Evolutionary conservation across 2,888 invertebrate species (phyloP), one percentile per base, ranked within the genome.

Genomic region (Saturnia pavonia): DNA sequence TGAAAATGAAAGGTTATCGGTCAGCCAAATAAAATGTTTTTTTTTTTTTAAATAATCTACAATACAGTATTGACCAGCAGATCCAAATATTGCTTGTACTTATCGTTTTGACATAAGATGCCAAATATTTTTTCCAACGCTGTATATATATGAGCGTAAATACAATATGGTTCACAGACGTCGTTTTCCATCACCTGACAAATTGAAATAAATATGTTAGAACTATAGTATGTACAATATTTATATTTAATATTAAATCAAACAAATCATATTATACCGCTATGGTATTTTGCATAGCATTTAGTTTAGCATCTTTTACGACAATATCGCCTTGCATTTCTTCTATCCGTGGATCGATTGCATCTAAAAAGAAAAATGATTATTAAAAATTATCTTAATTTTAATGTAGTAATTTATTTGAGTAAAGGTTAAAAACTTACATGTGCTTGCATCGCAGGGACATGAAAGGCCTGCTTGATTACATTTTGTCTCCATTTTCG

Each of bases 81-180:
- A 75, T 87, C 85, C 71, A 94, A 82, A 78, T 92, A 94, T 48
- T 88, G 80, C 72, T 85, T 90, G 71, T 93, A 94, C 75, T 91
- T 92, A 12, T 84, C 85, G 75, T 93, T 93, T 82, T 93, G 91
- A 71, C 89, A 88, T 67, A 94, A 79, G 25, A 84, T 83, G 34
- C 78, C 90, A 81, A 90, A 91, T 81, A 94, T 93, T 83, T 92
- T 92, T 76, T 89, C 93, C 69, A 94, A 75, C n/a, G 92, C 91
- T 27, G 94, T 94, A 72, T 90, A 91, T 72, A 94, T 92, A 73
- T 92, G 88, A 16, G 92, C 94, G 77, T 94, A 94, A 67, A 93
- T 85, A 68, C 89, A 91, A 74, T 92, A 94, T 1, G 94, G 94
- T 76, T 93, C 93, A 73, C 91, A 91, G 8, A 91, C 82, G 77